Evolutionary conservation across 2,888 invertebrate species (phyloP).

Genomic region (Ophion ventricosus): DNA sequence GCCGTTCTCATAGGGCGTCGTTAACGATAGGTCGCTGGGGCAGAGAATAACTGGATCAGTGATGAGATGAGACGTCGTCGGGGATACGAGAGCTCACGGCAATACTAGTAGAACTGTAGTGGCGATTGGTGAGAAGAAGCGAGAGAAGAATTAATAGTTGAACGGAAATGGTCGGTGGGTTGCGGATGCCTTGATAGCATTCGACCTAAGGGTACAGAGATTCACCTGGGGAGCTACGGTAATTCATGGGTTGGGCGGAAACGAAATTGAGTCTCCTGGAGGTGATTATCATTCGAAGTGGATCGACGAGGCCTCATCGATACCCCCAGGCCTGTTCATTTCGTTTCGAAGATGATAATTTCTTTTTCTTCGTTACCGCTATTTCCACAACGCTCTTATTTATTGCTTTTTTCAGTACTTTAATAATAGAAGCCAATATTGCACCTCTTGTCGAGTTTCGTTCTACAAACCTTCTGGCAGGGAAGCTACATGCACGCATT

Average conservation of each 20-base stretch:
- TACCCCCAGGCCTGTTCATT: conserved; percentile 60
- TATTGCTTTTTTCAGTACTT: conserved; percentile 41
- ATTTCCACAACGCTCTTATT: conserved; percentile 46
- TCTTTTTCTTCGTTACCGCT: conserved; percentile 2
- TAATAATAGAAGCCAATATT: conserved; percentile 68
- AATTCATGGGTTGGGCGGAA: conserved; percentile 61
- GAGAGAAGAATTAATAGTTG: conserved; percentile 55
- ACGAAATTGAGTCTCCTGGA: conserved; percentile 80
- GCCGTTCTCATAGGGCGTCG: conserved; percentile 53
- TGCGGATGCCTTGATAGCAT: conserved; percentile 72
- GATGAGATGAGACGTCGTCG: conserved; percentile 53
- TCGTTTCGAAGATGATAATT: conserved; percentile 57
- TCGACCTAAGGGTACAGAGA: conserved; percentile 61
- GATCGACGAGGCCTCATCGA: conserved; percentile 71
- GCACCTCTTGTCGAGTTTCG: conserved; percentile 73
- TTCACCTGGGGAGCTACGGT: conserved; percentile 55
- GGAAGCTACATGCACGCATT: conserved; percentile 14
- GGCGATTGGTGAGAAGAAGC: conserved; percentile 60
- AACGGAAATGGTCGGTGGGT: conserved; percentile 68
- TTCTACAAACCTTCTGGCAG: conserved; percentile 75
- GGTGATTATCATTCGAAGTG: conserved; percentile 81
- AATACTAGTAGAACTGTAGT: conserved; percentile 40
- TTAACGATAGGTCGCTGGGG: conserved; percentile 48
- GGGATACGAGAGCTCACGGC: conserved; percentile 46
- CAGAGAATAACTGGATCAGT: conserved; percentile 27